Conservation (phyloP, 2,797 vertebrate genomes). For the Peromyscus attwateri region DNA sequence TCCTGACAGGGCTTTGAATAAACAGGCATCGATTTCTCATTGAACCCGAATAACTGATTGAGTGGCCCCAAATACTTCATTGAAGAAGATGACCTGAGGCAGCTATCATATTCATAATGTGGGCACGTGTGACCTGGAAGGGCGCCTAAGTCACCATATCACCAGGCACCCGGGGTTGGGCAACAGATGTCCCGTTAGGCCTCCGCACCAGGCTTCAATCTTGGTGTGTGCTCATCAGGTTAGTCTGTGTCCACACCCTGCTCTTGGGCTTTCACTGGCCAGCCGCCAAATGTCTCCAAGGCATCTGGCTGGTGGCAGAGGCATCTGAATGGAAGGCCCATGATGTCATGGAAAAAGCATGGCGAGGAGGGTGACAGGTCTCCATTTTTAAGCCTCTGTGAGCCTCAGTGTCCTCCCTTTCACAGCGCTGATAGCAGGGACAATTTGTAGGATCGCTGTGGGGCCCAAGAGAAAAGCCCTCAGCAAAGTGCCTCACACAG, state of each 20-base stretch:
- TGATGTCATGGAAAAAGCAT: conserved; percentile 79
- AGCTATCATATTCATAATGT: conserved; percentile 63
- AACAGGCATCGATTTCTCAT: conserved; percentile 80
- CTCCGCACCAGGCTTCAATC: not conserved
- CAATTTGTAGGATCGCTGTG: not conserved
- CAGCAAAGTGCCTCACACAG: not conserved
- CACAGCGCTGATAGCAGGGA: not conserved
- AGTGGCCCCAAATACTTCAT: conserved; percentile 77
- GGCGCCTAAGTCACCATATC: not conserved
- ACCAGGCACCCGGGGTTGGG: conserved; percentile 33
- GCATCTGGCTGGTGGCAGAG: conserved; percentile 78
- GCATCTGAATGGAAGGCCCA: conserved; percentile 76
- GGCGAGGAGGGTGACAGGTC: conserved; percentile 76
- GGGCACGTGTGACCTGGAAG: conserved; percentile 76
- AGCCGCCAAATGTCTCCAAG: conserved; percentile 78
- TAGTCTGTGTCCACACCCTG: not conserved
- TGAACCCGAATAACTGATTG: conserved; percentile 76
- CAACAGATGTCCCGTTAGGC: not conserved
- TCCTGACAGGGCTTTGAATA: conserved; percentile 80
- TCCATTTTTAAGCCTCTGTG: conserved; percentile 63
- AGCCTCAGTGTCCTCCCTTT: conserved; percentile 53
- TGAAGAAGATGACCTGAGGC: conserved; percentile 63
- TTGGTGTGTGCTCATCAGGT: conserved; percentile 65
- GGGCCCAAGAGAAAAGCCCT: not conserved
- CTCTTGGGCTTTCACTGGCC: conserved; percentile 67